phyloP scores from a whole-genome alignment of 2,888 invertebrate genomes.

The Chrysomela aeneicollis region DNA sequence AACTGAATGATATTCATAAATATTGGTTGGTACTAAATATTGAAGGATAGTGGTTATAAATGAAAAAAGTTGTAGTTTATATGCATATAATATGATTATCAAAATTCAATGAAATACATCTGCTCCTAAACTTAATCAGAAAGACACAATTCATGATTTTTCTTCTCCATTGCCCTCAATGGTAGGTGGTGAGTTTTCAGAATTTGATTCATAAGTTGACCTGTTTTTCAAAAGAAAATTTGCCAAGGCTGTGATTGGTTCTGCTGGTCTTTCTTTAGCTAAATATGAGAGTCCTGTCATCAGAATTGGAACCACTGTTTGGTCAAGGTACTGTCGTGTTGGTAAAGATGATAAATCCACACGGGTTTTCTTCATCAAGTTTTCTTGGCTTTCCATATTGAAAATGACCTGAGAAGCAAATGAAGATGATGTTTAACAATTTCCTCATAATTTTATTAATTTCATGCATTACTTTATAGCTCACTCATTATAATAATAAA shows the following conservation, averaged over 20 bases:
- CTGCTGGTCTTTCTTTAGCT: constrained; percentile 93
- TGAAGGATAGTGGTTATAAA: no score
- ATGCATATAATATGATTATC: not conserved
- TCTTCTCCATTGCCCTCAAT: constrained; percentile 25
- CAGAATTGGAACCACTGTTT: constrained; percentile 96
- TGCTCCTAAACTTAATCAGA: not conserved
- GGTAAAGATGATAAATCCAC: constrained; percentile 90
- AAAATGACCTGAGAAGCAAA: constrained; percentile 52
- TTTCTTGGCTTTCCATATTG: constrained; percentile 71
- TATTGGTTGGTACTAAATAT: no score
- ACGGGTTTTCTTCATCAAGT: constrained; percentile 77
- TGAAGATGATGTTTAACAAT: not conserved
- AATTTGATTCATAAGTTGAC: constrained; percentile 73
- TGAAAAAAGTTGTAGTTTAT: no score
- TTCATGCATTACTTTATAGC: no score
- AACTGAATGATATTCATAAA: no score
- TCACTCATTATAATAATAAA: not conserved
- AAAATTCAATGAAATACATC: not conserved
- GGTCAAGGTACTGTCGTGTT: constrained; percentile 96
- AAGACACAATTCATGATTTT: constrained; percentile 21
- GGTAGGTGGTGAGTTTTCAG: constrained; percentile 56
- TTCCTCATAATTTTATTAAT: not conserved
- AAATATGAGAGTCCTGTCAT: constrained; percentile 92
- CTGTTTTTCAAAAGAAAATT: constrained; percentile 93
- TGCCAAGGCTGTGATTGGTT: constrained; percentile 93